These are phyloP conservation scores for Maniola jurtina DNA, from an alignment of 1,140 invertebrate genomes.

Conservation along the genomic window DNA sequence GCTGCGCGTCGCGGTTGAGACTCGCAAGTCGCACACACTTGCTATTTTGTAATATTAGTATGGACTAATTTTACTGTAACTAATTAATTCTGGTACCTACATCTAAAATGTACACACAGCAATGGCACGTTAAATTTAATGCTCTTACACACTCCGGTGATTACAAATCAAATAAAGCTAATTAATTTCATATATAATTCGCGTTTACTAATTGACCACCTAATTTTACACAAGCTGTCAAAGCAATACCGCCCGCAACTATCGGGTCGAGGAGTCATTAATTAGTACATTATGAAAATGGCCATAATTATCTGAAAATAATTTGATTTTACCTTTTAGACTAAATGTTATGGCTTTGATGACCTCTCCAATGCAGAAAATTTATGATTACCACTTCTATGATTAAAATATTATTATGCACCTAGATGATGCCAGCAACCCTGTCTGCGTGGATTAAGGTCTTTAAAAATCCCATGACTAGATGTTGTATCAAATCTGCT, in stretches of 20 bases:
- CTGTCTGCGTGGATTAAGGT: no score
- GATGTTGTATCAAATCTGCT: no score
- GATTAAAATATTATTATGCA: no score
- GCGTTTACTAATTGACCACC: not conserved
- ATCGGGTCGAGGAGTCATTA: not conserved
- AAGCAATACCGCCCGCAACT: conserved; percentile 11
- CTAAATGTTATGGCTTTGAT: not conserved
- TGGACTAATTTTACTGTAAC: not conserved
- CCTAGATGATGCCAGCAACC: no score
- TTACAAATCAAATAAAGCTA: conserved; percentile 6
- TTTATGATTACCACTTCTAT: not conserved
- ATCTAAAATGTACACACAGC: not conserved
- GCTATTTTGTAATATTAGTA: no score
- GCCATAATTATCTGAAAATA: conserved; percentile 9
- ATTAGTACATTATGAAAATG: conserved; percentile 5
- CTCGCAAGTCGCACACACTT: no score
- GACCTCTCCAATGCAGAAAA: not conserved
- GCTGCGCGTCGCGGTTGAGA: no score
- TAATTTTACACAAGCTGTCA: conserved; percentile 7
- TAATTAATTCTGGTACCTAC: not conserved
- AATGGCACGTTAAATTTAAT: not conserved
- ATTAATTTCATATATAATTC: conserved; percentile 11
- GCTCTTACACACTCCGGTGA: not conserved
- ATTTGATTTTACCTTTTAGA: conserved; percentile 1
- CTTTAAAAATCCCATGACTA: no score